Evolutionary conservation across 2,888 invertebrate genomes (phyloP).

Genomic region (Cosmia pyralina): DNA sequence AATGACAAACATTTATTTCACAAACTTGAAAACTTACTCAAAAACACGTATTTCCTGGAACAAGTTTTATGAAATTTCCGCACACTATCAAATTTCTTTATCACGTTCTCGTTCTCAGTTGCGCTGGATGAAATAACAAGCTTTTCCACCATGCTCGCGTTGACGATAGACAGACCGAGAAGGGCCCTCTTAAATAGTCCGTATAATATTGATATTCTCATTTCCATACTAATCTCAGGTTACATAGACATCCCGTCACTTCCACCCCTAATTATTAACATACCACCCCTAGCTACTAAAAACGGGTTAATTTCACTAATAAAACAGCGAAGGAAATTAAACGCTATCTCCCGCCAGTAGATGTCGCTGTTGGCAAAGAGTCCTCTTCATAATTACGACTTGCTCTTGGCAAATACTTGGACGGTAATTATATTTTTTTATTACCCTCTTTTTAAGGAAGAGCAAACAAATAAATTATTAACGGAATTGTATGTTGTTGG

Average conservation of each 20-base stretch:
- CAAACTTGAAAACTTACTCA: too few relatives aligned
- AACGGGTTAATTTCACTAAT: constrained; percentile 86
- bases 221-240: constrained; percentile 40
- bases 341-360: constrained; percentile 71
- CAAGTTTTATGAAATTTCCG: too few relatives aligned
- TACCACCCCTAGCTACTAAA: constrained; percentile 77
- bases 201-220: constrained; percentile 25
- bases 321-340: constrained; percentile 81
- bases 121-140: too few relatives aligned
- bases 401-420: constrained; percentile 78
- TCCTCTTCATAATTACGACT: constrained; percentile 78
- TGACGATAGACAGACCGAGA: too few relatives aligned
- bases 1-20: too few relatives aligned
- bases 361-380: constrained; percentile 65
- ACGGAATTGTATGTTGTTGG: constrained; percentile 40
- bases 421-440: constrained; percentile 80
- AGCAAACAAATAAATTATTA: constrained; percentile 60
- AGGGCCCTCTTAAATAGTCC: neutral
- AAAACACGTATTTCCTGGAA: too few relatives aligned
- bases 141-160: too few relatives aligned
- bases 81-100: too few relatives aligned
- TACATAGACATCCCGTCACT: constrained; percentile 55
- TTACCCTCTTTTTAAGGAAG: constrained; percentile 66
- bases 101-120: too few relatives aligned
- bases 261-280: constrained; percentile 81